Percentiles rank a stretch among this genome's conserved stretches.
Evolutionary conservation across 2,113 vertebrate species (phyloP).

Genomic region (Rhea americana): DNA sequence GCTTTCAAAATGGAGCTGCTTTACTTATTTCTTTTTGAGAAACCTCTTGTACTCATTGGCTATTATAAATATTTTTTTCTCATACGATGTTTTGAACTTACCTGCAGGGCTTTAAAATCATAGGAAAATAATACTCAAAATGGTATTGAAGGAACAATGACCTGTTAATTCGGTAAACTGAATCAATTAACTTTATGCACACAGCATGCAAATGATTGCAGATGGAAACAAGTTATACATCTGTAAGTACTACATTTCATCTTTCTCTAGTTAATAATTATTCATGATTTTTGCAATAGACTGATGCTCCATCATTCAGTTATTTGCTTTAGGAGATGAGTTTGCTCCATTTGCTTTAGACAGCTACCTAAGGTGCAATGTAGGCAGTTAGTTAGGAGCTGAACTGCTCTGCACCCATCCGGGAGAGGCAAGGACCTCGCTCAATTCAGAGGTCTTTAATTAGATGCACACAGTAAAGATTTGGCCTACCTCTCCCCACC

Average conservation of each 20-base stretch:
- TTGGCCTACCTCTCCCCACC: too few species aligned
- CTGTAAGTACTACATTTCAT: conserved; percentile 43
- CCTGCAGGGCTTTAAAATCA: not conserved
- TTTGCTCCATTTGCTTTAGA: not conserved
- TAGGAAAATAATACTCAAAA: not conserved
- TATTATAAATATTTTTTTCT: not conserved
- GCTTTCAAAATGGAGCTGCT: not conserved
- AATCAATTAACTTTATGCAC: not conserved
- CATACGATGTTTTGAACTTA: not conserved
- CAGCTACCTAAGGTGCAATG: not conserved
- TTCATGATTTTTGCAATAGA: not conserved
- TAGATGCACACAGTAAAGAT: too few species aligned
- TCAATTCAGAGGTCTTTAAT: too few species aligned
- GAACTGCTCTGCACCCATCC: too few species aligned
- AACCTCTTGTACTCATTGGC: not conserved
- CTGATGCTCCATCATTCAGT: not conserved
- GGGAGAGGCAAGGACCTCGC: too few species aligned
- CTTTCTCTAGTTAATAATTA: not conserved
- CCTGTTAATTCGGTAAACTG: not conserved
- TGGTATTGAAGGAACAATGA: not conserved
- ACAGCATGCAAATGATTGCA: conserved; percentile 25
- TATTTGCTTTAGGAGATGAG: not conserved
- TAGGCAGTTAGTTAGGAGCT: not conserved
- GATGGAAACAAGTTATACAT: conserved; percentile 37
- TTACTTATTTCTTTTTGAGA: conserved; percentile 14